Percentiles rank a stretch among this genome's conserved stretches.
These are phyloP conservation scores for Enteromius mattozi DNA, from an alignment of 2,797 vertebrate species.

Conservation along the genomic window DNA sequence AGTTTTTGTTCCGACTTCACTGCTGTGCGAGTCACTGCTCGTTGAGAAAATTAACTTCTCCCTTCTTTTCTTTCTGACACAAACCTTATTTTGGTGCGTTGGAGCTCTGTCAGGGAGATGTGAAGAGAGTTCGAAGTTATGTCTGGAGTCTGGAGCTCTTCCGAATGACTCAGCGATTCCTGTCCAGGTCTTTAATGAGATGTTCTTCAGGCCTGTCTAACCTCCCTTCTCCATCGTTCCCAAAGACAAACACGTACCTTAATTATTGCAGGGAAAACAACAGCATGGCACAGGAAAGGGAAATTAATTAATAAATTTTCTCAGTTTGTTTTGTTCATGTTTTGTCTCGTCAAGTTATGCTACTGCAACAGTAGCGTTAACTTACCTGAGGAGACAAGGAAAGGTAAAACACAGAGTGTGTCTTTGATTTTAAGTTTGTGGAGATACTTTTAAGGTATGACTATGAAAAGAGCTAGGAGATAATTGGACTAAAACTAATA, in stretches of 20 bases:
- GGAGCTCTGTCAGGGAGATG: constrained; percentile 8
- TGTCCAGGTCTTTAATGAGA: constrained; percentile 68
- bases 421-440: not conserved
- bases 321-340: constrained; percentile 50
- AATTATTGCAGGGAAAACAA: constrained; percentile 69
- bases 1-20: constrained; percentile 24
- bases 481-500: not conserved
- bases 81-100: not conserved
- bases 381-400: constrained; percentile 24
- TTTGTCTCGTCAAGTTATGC: constrained; percentile 22
- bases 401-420: not conserved
- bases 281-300: constrained; percentile 44
- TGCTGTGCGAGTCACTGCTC: constrained; percentile 20
- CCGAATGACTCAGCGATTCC: constrained; percentile 69
- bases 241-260: constrained; percentile 68
- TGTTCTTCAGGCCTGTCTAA: constrained; percentile 62
- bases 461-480: not conserved
- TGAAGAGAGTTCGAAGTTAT: not conserved
- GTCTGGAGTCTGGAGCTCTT: constrained; percentile 27
- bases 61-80: not conserved
- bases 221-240: constrained; percentile 64
- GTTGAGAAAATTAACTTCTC: constrained; percentile 8
- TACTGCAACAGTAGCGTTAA: not conserved
- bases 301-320: constrained; percentile 61
- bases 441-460: not conserved